Base-by-base conservation (phyloP, 2,113 vertebrate species). In the Microcebus murinus region DNA sequence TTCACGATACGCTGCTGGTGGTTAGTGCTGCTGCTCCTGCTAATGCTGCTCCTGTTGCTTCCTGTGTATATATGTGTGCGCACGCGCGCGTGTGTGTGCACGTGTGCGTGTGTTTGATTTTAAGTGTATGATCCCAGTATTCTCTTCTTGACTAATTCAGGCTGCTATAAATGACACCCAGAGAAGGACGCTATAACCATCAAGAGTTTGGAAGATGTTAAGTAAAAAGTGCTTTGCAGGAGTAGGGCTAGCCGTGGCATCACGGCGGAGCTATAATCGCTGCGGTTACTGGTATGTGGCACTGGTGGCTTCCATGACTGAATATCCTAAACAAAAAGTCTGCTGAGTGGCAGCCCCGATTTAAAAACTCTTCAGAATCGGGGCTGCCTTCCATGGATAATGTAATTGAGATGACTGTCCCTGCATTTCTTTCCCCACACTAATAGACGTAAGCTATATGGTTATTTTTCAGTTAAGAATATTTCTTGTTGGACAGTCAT, bases 131-230 rank as follows among this genome's bases (percentile, higher is more conserved):
- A 29, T 4, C 59, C 59, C 93, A n/a, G 61, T 0, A 63, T 34
- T 73, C 29, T 81, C 70, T 88, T 82, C 79, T 25, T 10, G 76
- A 59, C 74, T 8, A 71, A 68, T 3, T 65, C 34, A 25, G 77
- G 61, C 83, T 67, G 65, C 42, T 83, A 29, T 71, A 65, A 95
- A 83, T 57, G 93, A 93, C 95, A 48, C 73, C 55, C n/a, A 65
- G 85, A 83, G 50, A 93, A 86, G 50, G 55, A 34, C 7, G 2
- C 63, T 45, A 3, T 65, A 65, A 74, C 93, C 1, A 2, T 87
- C 48, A 59, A 92, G 65, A 92, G 79, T 61, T 36, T 39, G n/a
- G 25, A 79, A 73, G 89, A 63, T 15, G 57, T 65, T 57, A 55
- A 91, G 88, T 83, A 82, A 71, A 57, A 55, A 91, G 76, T 42